These are phyloP conservation scores for Sepioteuthis lessoniana DNA, from an alignment of 2,888 invertebrate species.

Conservation along the genomic window DNA sequence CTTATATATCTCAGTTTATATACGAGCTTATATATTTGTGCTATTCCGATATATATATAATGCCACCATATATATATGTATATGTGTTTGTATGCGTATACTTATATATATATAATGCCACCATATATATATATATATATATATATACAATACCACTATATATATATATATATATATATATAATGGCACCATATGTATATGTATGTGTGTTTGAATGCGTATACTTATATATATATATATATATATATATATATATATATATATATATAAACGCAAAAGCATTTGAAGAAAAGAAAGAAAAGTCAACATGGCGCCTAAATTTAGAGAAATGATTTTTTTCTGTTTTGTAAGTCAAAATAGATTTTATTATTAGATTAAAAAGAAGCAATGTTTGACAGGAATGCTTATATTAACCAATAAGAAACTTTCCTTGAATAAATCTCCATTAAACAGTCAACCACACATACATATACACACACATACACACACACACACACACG, in stretches of 20 bases:
- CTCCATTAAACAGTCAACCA: neutral
- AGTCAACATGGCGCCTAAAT: neutral
- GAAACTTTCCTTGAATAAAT: neutral
- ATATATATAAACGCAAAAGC: neutral
- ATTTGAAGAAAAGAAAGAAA: neutral
- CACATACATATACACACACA: neutral
- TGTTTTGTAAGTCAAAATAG: neutral
- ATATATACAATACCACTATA: no score
- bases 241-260: neutral
- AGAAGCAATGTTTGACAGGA: neutral
- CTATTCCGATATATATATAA: no score
- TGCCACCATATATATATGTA: neutral
- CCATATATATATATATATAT: no score
- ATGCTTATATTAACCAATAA: neutral
- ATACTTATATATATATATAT: neutral
- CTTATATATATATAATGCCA: neutral
- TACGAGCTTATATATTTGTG: no score
- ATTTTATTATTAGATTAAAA: slow-evolving; percentile 16
- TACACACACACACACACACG: neutral
- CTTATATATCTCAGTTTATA: no score
- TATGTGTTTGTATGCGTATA: neutral
- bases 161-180: no score
- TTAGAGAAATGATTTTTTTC: neutral
- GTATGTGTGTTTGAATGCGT: no score
- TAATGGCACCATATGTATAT: neutral